Base-by-base conservation (phyloP, 1,140 invertebrate genomes). In the Stratiolaelaps scimitus region DNA sequence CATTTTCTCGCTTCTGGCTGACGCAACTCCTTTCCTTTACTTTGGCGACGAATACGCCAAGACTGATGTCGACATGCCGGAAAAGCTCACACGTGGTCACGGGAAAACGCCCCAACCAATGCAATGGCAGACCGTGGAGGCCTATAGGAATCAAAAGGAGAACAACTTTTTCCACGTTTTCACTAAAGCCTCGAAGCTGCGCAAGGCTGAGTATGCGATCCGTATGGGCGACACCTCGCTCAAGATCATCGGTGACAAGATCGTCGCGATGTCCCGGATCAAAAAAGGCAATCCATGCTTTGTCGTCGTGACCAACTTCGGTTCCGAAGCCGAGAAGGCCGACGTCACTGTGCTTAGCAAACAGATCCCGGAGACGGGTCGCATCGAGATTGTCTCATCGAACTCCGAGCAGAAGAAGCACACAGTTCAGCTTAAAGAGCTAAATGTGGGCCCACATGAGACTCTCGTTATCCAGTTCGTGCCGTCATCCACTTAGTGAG, bases 21-120 rank as follows among this genome's bases (percentile, higher is more conserved):
- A 60, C 53, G 53, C 53, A 23, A 60, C 53, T 60, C 53, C 53
- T 15, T 60, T 60, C 23, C 26, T 60, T 17, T 60, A 19, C 53
- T 60, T 60, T 34, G 53, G 53, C 26, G 53, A 60, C 26, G 53
- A 60, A 23, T 26, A 60, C 10, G 53, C 15, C 15, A 26, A 34
- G 4, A 23, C 17, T 34, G 53, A 60, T 23, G 13, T 15, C 1
- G 10, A 26, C 23, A 2, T 60, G 20, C 53, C 53, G 4, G 13
- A 15, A 5, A 26, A 26, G 17, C 53, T 60, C 2, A 1, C 17
- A 34, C 26, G 53, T 26, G 2, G 26, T 6, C 13, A n/a, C 4
- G 20, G 53, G 15, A 60, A 60, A 15, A 26, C 15, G 2, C 53
- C 53, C 15, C 15, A 17, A 10, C 15, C 13, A n/a, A 60, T 60